A percentile compares a stretch with the other conserved stretches of the same genome.
These are phyloP conservation scores for Tethea ocularis DNA, from an alignment of 2,888 invertebrate species.

Conservation along the genomic window DNA sequence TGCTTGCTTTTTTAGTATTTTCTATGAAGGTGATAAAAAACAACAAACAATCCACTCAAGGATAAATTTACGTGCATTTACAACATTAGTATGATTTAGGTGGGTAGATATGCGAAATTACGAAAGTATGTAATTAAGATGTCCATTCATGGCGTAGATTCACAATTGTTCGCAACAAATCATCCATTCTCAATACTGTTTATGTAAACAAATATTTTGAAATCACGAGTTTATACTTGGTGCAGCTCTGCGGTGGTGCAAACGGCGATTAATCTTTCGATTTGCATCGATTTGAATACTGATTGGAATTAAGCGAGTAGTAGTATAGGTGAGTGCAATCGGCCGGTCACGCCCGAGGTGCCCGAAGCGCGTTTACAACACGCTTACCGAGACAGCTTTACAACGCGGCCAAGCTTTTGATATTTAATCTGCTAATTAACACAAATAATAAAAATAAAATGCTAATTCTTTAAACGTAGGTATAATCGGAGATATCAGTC, in stretches of 20 bases:
- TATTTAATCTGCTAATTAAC: constrained; percentile 31
- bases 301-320: constrained; percentile 67
- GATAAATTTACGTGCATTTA: no score
- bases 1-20: no score
- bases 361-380: constrained; percentile 50
- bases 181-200: constrained; percentile 18
- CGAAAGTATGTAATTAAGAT: no score
- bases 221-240: constrained; percentile 49
- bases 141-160: no score
- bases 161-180: not conserved
- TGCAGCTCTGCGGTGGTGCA: constrained; percentile 50
- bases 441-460: constrained; percentile 13
- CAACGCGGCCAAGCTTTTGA: constrained; percentile 27
- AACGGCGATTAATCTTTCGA: constrained; percentile 74
- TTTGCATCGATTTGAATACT: constrained; percentile 77
- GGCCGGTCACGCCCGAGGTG: constrained; percentile 50
- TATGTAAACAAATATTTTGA: constrained; percentile 44
- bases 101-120: no score
- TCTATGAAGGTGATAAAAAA: no score
- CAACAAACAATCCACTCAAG: no score
- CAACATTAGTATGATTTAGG: no score
- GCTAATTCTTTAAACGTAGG: not conserved
- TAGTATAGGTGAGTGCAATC: constrained; percentile 51
- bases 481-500: constrained; percentile 2
- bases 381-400: constrained; percentile 45